Evolutionary conservation across 2,113 vertebrate genomes (phyloP), one percentile per base, ranked within the genome.

Genomic region (Sylvicapra grimmia): DNA sequence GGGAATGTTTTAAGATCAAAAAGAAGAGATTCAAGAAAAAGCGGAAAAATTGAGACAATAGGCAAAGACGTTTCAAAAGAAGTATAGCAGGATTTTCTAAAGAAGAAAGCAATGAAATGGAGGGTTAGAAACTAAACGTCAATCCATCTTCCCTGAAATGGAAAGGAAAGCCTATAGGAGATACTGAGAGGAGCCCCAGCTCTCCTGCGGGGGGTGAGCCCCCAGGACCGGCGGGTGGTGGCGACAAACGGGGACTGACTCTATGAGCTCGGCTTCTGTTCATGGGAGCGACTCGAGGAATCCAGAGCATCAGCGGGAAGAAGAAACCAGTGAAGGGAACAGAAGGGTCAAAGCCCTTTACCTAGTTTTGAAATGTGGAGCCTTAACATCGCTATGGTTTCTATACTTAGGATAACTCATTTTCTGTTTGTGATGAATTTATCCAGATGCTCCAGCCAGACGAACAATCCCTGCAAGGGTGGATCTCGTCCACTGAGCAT

Each of bases 171-270:
- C 15, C 6, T 19, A 36, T 16, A n/a, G 1, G 5, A 29, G 8
- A 1, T 1, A 1, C 6, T 68, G 29, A 79, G 10, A 44, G 0
- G 11, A 40, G 5, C 3, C 0, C 1, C 51, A 8, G 18, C 3
- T 2, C 51, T 14, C 9, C 47, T 3, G 53, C 2, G 27, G 4
- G 4, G 2, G 1, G 9, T 23, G 54, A 9, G 15, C 16, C 53
- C 3, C 2, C 11, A 25, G 7, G 51, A 12, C 23, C 16, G 23
- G 54, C 18, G 23, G 4, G 31, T 23, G 21, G 8, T 2, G 29
- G 14, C 4, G 1, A 29, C 40, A 51, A 5, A 27, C 12, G 3
- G 3, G 0, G 12, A 13, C 9, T 6, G 31, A 8, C 31, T 14
- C 3, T 33, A 0, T n/a, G 40, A 15, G 47, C 61, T 58, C 3